A percentile compares a stretch with the other conserved stretches of the same genome.
Conservation (phyloP, 2,888 invertebrate species). For the Apotomis turbidana region DNA sequence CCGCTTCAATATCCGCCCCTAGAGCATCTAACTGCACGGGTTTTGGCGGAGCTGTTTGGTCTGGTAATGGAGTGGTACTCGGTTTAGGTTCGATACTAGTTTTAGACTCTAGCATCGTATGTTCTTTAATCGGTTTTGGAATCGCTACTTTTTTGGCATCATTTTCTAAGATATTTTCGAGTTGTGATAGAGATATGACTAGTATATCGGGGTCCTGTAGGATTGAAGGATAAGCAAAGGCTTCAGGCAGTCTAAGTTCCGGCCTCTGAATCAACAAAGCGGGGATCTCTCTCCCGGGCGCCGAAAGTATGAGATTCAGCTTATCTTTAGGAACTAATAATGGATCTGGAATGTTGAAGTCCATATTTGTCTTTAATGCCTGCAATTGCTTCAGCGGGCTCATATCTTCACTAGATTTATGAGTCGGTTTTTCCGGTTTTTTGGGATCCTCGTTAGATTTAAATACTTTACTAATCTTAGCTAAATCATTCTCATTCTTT, state of each 20-base stretch:
- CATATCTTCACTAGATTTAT: constrained; percentile 74
- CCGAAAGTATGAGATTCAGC: constrained; percentile 87
- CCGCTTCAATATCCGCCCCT: constrained; percentile 87
- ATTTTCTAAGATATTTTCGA: constrained; percentile 86
- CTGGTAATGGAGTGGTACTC: constrained; percentile 51
- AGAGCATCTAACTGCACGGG: constrained; percentile 73
- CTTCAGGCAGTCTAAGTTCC: constrained; percentile 89
- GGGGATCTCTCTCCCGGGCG: constrained; percentile 91
- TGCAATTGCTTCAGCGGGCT: constrained; percentile 89
- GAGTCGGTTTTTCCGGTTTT: constrained; percentile 56
- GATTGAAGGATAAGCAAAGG: constrained; percentile 88
- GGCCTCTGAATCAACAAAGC: constrained; percentile 88
- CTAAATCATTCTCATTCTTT: constrained; percentile 65
- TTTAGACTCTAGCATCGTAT: constrained; percentile 50
- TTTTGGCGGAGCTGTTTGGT: constrained; percentile 62
- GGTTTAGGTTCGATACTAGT: not conserved
- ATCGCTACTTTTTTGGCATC: constrained; percentile 64
- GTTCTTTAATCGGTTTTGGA: constrained; percentile 50
- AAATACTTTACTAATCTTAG: constrained; percentile 72
- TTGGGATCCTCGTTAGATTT: constrained; percentile 65
- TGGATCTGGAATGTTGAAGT: constrained; percentile 91
- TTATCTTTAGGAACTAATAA: constrained; percentile 91
- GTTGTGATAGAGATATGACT: constrained; percentile 89
- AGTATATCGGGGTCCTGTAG: constrained; percentile 91
- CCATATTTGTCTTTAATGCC: constrained; percentile 86